Conservation (phyloP, 2,113 vertebrate genomes). For the Gadus macrocephalus region DNA sequence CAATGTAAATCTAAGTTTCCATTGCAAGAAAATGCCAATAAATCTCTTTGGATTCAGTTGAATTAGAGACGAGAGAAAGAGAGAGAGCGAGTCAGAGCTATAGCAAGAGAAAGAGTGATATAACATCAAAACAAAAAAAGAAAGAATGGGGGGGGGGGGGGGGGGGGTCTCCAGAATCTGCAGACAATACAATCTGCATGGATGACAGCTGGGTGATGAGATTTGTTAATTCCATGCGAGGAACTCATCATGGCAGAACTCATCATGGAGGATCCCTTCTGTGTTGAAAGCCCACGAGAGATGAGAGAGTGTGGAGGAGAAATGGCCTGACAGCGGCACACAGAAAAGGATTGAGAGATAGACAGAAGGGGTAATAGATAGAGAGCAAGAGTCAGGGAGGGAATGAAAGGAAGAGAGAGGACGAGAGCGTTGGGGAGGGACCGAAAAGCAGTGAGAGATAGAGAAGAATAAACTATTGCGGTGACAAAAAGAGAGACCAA, state of each 20-base stretch:
- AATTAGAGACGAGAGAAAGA: neutral
- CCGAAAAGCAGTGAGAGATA: neutral
- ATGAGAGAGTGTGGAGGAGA: conserved; percentile 7
- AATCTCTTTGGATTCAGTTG: no score
- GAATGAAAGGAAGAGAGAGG: neutral
- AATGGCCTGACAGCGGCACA: neutral
- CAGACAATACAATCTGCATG: conserved; percentile 61
- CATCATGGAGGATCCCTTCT: conserved; percentile 5
- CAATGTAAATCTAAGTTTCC: no score
- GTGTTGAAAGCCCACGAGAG: neutral
- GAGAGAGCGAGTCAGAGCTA: conserved; percentile 11
- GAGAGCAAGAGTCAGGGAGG: neutral
- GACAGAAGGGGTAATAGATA: neutral
- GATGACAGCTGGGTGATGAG: conserved; percentile 58
- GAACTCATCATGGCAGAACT: conserved; percentile 33
- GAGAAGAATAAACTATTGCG: neutral
- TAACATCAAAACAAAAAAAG: conserved; percentile 14
- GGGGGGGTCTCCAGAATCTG: conserved; percentile 37
- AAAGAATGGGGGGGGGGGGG: neutral
- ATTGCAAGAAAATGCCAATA: no score
- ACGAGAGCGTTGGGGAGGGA: neutral
- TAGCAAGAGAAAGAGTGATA: conserved; percentile 3
- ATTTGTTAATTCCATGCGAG: conserved; percentile 59
- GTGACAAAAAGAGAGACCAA: no score
- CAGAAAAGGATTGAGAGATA: no score